Evolutionary conservation across 2,113 vertebrate genomes (phyloP).

Genomic region (Pterocles gutturalis): DNA sequence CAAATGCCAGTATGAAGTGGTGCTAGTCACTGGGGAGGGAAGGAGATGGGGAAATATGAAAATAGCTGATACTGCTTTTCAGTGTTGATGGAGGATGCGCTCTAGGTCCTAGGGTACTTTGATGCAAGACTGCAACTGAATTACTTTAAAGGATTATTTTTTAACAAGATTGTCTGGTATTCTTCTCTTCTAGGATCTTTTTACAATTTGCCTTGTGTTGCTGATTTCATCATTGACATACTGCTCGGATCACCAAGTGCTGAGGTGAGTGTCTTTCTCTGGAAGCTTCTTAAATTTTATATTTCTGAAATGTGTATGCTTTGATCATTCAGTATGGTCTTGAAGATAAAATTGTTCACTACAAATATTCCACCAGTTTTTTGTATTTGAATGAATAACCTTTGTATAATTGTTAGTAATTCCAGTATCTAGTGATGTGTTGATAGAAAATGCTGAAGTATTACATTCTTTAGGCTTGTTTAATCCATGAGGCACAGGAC

Average conservation of each 20-base stretch:
- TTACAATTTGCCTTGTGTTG: constrained; percentile 93
- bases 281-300: not conserved
- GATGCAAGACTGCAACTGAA: not conserved
- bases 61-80: not conserved
- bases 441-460: not conserved
- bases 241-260: constrained; percentile 94
- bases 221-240: constrained; percentile 97
- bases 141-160: not conserved
- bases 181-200: constrained; percentile 86
- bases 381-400: not conserved
- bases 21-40: not conserved
- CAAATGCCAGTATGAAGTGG: fast-evolving
- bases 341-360: not conserved
- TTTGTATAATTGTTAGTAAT: not conserved
- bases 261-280: constrained; percentile 83
- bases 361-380: not conserved
- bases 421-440: not conserved
- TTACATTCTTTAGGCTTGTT: not conserved
- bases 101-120: not conserved
- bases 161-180: not conserved
- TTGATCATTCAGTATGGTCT: not conserved
- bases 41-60: not conserved
- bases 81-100: not conserved
- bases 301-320: not conserved
- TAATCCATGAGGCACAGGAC: not conserved